These are phyloP conservation scores for Penaeus vannamei DNA, from an alignment of 1,140 invertebrate genomes.

Conservation along the genomic window DNA sequence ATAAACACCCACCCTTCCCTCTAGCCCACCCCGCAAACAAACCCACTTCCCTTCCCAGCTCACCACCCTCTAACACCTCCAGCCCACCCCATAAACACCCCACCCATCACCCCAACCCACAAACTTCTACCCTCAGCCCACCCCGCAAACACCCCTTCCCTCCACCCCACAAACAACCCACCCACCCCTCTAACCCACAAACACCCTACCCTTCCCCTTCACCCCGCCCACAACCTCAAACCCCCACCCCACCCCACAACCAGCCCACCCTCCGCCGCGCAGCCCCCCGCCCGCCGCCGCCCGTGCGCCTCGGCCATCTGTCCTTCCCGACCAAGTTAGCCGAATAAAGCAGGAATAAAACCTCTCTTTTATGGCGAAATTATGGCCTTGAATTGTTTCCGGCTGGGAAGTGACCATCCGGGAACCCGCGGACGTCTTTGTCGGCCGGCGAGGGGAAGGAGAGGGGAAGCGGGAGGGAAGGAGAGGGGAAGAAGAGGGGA, in stretches of 20 bases:
- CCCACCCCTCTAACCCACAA: neutral
- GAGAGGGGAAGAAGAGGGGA: conserved; percentile 10
- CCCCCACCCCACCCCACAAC: too few relatives aligned
- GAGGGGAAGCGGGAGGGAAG: neutral
- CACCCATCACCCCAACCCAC: neutral
- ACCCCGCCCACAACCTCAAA: neutral
- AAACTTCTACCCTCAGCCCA: neutral
- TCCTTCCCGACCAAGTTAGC: neutral
- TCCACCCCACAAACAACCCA: neutral
- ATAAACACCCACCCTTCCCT: neutral
- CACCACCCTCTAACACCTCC: neutral
- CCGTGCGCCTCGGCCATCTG: neutral
- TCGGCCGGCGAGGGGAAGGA: neutral
- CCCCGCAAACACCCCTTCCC: too few relatives aligned
- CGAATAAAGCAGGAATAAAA: conserved; percentile 36
- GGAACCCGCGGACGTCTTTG: neutral
- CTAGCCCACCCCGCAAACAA: neutral
- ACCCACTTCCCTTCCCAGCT: neutral
- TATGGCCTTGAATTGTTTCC: conserved; percentile 33
- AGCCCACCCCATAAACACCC: neutral
- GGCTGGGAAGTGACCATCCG: conserved; percentile 36
- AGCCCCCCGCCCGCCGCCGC: neutral
- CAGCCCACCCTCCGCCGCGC: neutral
- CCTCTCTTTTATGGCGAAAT: conserved; percentile 29
- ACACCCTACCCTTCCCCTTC: neutral